phyloP scores from a whole-genome alignment of 2,113 vertebrate species.

The Turnix velox region DNA sequence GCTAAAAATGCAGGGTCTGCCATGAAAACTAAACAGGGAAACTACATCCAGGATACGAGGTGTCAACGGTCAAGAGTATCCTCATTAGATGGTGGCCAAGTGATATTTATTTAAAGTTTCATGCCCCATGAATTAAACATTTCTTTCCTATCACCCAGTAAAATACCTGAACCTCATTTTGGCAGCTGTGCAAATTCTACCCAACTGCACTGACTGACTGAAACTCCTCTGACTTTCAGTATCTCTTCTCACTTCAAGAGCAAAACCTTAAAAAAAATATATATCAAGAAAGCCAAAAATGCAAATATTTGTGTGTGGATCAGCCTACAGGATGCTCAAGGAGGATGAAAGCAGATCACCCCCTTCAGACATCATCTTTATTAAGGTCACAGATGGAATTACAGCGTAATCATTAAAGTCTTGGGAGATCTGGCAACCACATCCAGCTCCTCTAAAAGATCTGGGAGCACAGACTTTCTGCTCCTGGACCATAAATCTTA shows the following conservation, averaged over 20 bases:
- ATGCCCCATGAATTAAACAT: constrained; percentile 47
- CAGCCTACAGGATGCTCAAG: background rate
- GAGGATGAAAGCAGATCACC: background rate
- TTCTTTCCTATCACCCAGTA: constrained; percentile 44
- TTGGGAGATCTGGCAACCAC: background rate
- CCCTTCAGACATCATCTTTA: background rate
- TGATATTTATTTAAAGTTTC: constrained; percentile 22
- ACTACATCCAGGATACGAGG: constrained; percentile 2
- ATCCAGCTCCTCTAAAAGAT: background rate
- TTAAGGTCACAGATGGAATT: constrained; percentile 14
- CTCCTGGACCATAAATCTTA: background rate
- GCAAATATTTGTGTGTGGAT: rapidly evolving
- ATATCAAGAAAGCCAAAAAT: background rate
- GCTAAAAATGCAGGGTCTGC: background rate
- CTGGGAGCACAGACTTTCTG: background rate
- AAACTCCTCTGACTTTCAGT: background rate
- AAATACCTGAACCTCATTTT: constrained; percentile 33
- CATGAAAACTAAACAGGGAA: background rate
- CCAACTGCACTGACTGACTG: background rate
- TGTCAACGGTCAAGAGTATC: constrained; percentile 28
- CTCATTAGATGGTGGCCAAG: constrained; percentile 41
- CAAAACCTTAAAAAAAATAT: constrained; percentile 30
- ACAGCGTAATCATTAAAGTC: background rate
- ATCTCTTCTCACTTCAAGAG: background rate
- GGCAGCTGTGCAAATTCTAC: constrained; percentile 36